Evolutionary conservation across 92 coral and sea anemone genomes (phyloP).

Genomic region (Chrysogorgia sp.): DNA sequence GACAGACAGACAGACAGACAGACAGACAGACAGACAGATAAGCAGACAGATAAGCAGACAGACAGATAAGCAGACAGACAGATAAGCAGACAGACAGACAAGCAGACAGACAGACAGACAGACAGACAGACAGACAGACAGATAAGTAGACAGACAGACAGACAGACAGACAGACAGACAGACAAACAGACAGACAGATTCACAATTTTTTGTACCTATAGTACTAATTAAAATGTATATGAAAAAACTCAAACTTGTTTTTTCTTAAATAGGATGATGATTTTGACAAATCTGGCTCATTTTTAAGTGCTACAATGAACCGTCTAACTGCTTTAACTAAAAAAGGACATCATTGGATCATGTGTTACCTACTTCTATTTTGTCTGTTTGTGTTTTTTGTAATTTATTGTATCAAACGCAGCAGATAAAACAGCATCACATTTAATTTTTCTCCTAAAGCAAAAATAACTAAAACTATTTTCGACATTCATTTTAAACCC

Average conservation of each 20-base stretch:
- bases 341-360: slow-evolving; percentile 93
- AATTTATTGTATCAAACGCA: slow-evolving; percentile 73
- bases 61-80: too few relatives aligned
- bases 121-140: too few relatives aligned
- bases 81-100: too few relatives aligned
- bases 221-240: background rate
- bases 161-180: too few relatives aligned
- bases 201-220: background rate
- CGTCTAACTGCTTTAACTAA: slow-evolving; percentile 84
- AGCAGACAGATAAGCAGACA: too few relatives aligned
- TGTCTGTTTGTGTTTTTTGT: slow-evolving; percentile 91
- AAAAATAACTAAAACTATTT: background rate
- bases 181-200: too few relatives aligned
- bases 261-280: slow-evolving; percentile 76
- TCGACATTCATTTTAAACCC: too few relatives aligned
- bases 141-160: too few relatives aligned
- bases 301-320: slow-evolving; percentile 88
- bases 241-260: background rate
- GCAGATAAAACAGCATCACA: background rate
- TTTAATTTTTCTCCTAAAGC: background rate
- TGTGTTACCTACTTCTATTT: slow-evolving; percentile 84
- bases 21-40: too few relatives aligned
- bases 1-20: too few relatives aligned
- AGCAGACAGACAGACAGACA: too few relatives aligned
- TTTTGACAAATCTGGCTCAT: slow-evolving; percentile 87